Evolutionary conservation across 1,140 invertebrate species (phyloP), one percentile per base, ranked within the genome.

Genomic region (Uloborus diversus): DNA sequence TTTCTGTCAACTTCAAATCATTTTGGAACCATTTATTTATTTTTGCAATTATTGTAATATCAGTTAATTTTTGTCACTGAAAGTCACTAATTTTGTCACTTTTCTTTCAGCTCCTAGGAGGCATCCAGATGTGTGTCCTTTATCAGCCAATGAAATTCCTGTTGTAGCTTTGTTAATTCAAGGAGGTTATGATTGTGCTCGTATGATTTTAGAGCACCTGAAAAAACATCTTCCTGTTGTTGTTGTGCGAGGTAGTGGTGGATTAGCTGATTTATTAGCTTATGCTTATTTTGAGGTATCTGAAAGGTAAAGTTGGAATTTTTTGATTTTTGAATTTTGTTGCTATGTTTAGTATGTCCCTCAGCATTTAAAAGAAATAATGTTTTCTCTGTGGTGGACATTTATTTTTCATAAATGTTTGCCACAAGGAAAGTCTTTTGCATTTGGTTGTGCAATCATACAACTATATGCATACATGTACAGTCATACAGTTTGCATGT

Each of bases 91-190:
- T n/a, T n/a, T 62, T 30, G 35, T 57, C 13, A 27, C 20, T 75
- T 66, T 23, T 59, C 32, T 14, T 61, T 0, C 4, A 79, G 76
- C 76, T 49, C 76, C 76, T 32, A 30, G 65, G 9, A 30, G 27
- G 17, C 65, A 68, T 59, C 56, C 76, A 14, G 76, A 79, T 69
- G 64, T 68, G 1, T 79, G 76, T 69, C 69, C 76, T 11, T 61
- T 79, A 51, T 79, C 76, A 17, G 4, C 65, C 42, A 79, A 79
- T 56, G 79, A 82, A 47, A 80, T 86, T 7, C 87, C 87, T 17
- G 84, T 88, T n/a, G 83, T 88, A 3, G 86, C 86, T n/a, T 71
- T 88, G 30, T 73, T 88, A 32, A 84, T 88, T 13, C 85, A 87
- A 73, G 87, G 87, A 1, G 85, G 85, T 20, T 85, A 85, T 30